phyloP scores from a whole-genome alignment of 2,888 invertebrate genomes.

The Meteorus colon region DNA sequence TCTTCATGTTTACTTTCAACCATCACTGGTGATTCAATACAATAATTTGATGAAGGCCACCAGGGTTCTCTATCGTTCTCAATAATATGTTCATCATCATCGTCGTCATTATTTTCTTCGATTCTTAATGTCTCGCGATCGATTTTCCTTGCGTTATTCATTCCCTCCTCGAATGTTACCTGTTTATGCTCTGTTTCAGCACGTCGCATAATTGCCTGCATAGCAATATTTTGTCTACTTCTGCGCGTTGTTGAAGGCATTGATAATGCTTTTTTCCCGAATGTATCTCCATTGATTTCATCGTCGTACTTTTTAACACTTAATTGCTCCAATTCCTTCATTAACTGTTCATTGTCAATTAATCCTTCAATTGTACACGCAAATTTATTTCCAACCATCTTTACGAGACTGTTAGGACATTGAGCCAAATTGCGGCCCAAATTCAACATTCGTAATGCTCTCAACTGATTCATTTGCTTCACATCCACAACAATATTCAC shows the following conservation, averaged over 20 bases:
- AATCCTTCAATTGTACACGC: constrained; percentile 72
- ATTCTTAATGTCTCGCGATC: neutral
- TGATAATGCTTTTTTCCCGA: constrained; percentile 79
- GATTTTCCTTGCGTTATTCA: neutral
- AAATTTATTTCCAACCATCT: constrained; percentile 62
- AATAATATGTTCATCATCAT: neutral
- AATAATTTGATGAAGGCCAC: constrained; percentile 51
- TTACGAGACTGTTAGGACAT: constrained; percentile 59
- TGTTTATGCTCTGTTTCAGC: constrained; percentile 83
- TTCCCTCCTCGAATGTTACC: constrained; percentile 65
- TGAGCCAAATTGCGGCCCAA: constrained; percentile 75
- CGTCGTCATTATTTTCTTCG: constrained; percentile 19
- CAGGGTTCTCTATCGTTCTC: constrained; percentile 7
- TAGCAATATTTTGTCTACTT: constrained; percentile 84
- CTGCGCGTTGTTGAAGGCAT: constrained; percentile 56
- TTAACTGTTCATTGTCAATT: constrained; percentile 73
- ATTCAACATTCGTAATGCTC: constrained; percentile 75
- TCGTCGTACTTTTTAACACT: constrained; percentile 71
- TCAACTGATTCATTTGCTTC: constrained; percentile 73
- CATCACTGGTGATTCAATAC: constrained; percentile 57
- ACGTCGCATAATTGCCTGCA: constrained; percentile 84
- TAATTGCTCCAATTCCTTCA: constrained; percentile 76
- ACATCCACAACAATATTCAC: constrained; percentile 70
- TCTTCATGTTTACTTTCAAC: constrained; percentile 61
- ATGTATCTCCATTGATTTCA: constrained; percentile 78